phyloP scores from a whole-genome alignment of 2,113 vertebrate genomes.

The Bucco capensis region DNA sequence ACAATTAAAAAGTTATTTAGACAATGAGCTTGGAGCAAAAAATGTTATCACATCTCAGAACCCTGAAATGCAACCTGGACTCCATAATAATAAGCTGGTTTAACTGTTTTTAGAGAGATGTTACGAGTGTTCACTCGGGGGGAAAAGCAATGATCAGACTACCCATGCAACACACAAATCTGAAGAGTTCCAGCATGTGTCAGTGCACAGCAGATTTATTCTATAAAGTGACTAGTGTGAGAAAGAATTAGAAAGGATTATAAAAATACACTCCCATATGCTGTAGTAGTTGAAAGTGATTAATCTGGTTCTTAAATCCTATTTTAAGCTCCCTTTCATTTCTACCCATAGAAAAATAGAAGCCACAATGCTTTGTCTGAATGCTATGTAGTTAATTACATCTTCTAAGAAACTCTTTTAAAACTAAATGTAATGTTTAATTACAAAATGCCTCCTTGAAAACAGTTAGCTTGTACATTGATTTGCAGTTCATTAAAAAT shows the following conservation, averaged over 20 bases:
- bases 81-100: conserved; percentile 29
- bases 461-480: conserved; percentile 62
- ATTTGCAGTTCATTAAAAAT: conserved; percentile 62
- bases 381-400: conserved; percentile 67
- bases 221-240: conserved; percentile 38
- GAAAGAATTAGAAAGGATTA: conserved; percentile 67
- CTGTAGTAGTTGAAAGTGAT: conserved; percentile 40
- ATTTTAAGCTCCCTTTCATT: conserved; percentile 61
- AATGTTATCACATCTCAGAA: neutral
- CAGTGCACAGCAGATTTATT: conserved; percentile 29
- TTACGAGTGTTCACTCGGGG: neutral
- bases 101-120: neutral
- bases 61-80: neutral
- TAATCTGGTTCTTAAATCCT: conserved; percentile 57
- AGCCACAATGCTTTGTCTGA: conserved; percentile 55
- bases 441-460: conserved; percentile 71
- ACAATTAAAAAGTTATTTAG: conserved; percentile 43
- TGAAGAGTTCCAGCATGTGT: neutral
- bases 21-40: conserved; percentile 8
- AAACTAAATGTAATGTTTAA: conserved; percentile 74
- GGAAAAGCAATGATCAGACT: neutral
- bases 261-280: conserved; percentile 66
- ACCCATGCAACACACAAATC: neutral
- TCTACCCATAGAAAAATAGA: conserved; percentile 60
- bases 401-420: conserved; percentile 69